Percentiles rank a stretch among this genome's conserved stretches.
Evolutionary conservation across 2,113 vertebrate species (phyloP).

Genomic region (Heteronetta atricapilla): DNA sequence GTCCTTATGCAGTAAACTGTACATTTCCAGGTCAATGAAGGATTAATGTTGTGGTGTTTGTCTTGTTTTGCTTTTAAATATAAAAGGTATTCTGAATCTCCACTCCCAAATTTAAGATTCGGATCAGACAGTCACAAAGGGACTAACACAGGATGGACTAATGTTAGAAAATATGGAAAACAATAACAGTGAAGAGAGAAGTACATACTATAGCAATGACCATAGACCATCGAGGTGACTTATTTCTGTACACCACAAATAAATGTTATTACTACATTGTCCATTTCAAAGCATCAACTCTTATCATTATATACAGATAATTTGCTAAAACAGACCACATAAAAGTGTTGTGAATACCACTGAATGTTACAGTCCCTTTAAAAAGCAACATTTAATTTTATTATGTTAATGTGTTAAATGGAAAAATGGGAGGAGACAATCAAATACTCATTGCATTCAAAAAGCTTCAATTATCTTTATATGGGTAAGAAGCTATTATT

Average conservation of each 20-base stretch:
- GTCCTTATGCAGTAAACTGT: not conserved
- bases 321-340: not conserved
- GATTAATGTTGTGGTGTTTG: not conserved
- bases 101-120: not conserved
- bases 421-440: conserved; percentile 44
- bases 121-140: not conserved
- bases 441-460: conserved; percentile 42
- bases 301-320: conserved; percentile 9
- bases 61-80: not conserved
- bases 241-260: fast-evolving
- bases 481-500: conserved; percentile 33
- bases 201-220: not conserved
- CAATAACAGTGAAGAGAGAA: not conserved
- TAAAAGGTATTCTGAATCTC: not conserved
- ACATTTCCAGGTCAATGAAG: not conserved
- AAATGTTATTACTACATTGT: not conserved
- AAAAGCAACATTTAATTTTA: conserved; percentile 55
- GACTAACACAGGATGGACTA: not conserved
- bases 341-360: not conserved
- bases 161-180: fast-evolving
- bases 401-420: not conserved
- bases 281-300: not conserved
- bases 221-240: not conserved
- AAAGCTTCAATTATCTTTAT: conserved; percentile 32
- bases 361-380: conserved; percentile 7